Evolutionary conservation across 2,888 invertebrate genomes (phyloP).

Genomic region (Ellobium chinense): DNA sequence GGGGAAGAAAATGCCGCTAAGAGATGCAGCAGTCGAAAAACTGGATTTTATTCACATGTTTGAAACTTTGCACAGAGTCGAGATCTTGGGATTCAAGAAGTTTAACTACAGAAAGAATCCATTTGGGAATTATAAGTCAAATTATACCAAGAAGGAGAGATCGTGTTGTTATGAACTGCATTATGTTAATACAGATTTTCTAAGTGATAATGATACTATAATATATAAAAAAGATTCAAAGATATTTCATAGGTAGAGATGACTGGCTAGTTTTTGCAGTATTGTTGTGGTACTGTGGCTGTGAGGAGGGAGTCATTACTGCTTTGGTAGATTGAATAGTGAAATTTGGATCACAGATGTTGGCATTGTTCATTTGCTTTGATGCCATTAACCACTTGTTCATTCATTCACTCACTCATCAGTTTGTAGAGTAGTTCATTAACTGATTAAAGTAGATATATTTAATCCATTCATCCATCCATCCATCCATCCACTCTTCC

Average conservation of each 20-base stretch:
- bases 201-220: conserved; percentile 45
- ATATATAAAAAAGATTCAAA: conserved; percentile 44
- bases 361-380: too few relatives aligned
- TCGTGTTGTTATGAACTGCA: conserved; percentile 69
- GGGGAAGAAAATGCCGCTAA: background rate
- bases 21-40: background rate
- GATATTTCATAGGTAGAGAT: conserved; percentile 43
- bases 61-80: conserved; percentile 58
- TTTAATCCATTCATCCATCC: background rate
- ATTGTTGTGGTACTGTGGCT: too few relatives aligned
- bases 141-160: conserved; percentile 48
- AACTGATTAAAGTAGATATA: too few relatives aligned
- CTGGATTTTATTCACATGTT: conserved; percentile 63
- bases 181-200: conserved; percentile 68
- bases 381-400: too few relatives aligned
- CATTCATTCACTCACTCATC: too few relatives aligned
- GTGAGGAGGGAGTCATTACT: too few relatives aligned
- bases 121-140: conserved; percentile 62
- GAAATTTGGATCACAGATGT: too few relatives aligned
- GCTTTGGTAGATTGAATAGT: too few relatives aligned
- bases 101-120: conserved; percentile 70
- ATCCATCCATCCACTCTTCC: background rate
- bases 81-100: conserved; percentile 60
- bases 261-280: too few relatives aligned
- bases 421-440: too few relatives aligned